Conservation (phyloP, 2,888 invertebrate species). For the Drosophila stalkeri region DNA sequence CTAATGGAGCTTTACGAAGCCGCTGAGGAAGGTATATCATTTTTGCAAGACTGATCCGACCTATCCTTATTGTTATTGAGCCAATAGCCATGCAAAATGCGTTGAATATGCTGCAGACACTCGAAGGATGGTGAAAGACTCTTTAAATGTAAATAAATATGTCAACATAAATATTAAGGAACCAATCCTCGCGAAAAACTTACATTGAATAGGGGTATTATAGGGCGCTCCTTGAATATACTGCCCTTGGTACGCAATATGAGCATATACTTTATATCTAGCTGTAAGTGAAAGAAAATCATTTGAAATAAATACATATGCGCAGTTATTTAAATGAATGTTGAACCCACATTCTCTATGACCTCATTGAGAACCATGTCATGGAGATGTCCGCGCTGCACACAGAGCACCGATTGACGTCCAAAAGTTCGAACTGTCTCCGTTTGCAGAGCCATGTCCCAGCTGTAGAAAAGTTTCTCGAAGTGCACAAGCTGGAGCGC, state of each 20-base stretch:
- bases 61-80: conserved; percentile 42
- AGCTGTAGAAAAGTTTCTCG: conserved; percentile 64
- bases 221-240: conserved; percentile 78
- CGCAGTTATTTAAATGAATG: too few species aligned
- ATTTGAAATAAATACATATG: conserved; percentile 10
- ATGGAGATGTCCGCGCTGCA: conserved; percentile 82
- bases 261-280: conserved; percentile 84
- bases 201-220: conserved; percentile 85
- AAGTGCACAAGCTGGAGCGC: conserved; percentile 75
- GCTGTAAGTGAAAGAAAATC: conserved; percentile 65
- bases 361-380: conserved; percentile 86
- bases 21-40: conserved; percentile 32
- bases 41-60: conserved; percentile 29
- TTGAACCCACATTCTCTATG: conserved; percentile 83
- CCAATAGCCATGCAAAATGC: conserved; percentile 64
- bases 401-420: conserved; percentile 76
- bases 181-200: neutral
- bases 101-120: conserved; percentile 83
- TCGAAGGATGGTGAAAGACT: conserved; percentile 82
- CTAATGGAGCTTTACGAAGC: conserved; percentile 52
- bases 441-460: conserved; percentile 84
- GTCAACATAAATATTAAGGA: neutral
- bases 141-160: conserved; percentile 63
- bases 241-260: conserved; percentile 83
- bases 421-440: conserved; percentile 81